These are phyloP conservation scores for Calephelis perditalis DNA, from an alignment of 2,888 invertebrate genomes.

Conservation along the genomic window DNA sequence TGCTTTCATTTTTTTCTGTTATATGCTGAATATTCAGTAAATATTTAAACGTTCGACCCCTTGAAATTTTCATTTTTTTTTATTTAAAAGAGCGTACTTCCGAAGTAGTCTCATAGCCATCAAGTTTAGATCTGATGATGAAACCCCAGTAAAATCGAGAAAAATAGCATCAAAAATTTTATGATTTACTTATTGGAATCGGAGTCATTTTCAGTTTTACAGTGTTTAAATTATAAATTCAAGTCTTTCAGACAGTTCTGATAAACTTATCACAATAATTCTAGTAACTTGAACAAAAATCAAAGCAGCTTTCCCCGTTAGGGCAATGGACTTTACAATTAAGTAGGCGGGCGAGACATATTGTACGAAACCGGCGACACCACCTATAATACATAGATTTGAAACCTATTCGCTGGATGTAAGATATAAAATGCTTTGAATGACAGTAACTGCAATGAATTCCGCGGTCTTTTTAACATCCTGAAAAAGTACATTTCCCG, in stretches of 20 bases:
- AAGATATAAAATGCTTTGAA: background rate
- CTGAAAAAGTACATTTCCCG: slow-evolving; percentile 15
- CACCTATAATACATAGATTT: background rate
- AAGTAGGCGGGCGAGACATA: slow-evolving; percentile 41
- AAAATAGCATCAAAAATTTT: no score
- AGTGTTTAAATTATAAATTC: no score
- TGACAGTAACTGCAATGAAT: background rate
- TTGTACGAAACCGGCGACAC: slow-evolving; percentile 18
- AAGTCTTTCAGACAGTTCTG: background rate
- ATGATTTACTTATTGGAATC: no score
- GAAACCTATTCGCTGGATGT: background rate
- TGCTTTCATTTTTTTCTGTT: no score
- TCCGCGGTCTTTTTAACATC: background rate
- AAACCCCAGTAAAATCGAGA: no score
- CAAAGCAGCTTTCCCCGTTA: slow-evolving; percentile 35
- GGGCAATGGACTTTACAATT: slow-evolving; percentile 41
- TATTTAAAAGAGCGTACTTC: no score
- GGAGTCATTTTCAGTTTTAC: no score
- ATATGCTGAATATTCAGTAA: no score
- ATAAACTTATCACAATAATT: background rate
- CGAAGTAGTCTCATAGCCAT: no score
- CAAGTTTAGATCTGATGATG: no score
- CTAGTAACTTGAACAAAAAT: slow-evolving; percentile 25
- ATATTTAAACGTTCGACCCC: no score
- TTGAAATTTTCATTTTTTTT: no score